Evolutionary conservation across 2,113 vertebrate genomes (phyloP), one percentile per base, ranked within the genome.

Genomic region (Felis chaus): DNA sequence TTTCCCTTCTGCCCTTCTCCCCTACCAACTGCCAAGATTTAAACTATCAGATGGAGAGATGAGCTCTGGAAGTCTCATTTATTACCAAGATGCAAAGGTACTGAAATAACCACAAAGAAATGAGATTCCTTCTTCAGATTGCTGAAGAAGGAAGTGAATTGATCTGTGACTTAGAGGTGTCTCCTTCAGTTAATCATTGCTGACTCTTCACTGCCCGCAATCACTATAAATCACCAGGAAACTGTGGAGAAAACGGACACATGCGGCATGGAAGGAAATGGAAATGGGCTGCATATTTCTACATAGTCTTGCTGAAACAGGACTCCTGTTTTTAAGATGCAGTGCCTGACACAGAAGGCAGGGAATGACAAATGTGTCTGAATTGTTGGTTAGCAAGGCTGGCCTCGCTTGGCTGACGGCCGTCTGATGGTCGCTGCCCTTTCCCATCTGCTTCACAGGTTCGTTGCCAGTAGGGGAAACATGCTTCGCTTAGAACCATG

Each of bases 81-180:
- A 88, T 93, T 95, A 80, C 89, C 2, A 11, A 85, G 65, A 80
- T 85, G 94, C 92, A 93, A 63, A 88, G 78, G 63, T 91, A 95
- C 81, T 55, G 79, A 93, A 95, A 97, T 95, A 91, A 91, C n/a
- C 86, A 93, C 50, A 65, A 76, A 95, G 95, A 96, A 96, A 97
- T 95, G 92, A 98, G 92, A 83, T 86, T 61, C 41, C 27, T 71
- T 83, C 50, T 93, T 95, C 89, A 95, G 96, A 87, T 21, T 84
- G 55, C 89, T 90, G 55, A 39, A 95, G 79, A 81, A 88, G 76
- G 82, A 95, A 95, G 86, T 80, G 92, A 93, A 95, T 71, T 86
- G 97, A 97, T 97, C 92, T 96, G 92, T 91, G 89, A 89, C 71
- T 97, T 94, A 84, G 39, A 71, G 69, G 31, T 88, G n/a, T 74